Evolutionary conservation across 2,113 vertebrate genomes (phyloP).

Genomic region (Limnothrissa miodon): DNA sequence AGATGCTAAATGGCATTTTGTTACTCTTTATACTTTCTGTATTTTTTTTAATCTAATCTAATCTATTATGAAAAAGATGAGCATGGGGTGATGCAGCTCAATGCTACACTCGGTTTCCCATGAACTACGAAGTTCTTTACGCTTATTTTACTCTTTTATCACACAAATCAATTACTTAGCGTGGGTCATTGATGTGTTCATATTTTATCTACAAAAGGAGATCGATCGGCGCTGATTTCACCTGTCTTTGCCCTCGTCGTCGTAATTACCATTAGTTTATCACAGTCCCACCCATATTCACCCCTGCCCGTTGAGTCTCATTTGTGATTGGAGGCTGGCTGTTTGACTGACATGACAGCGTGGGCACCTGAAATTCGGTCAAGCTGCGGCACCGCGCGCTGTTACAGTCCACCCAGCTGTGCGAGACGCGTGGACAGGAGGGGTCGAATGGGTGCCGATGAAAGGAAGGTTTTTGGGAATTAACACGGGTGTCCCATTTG

Average conservation of each 20-base stretch:
- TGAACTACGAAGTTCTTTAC: no score
- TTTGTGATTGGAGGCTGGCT: conserved; percentile 7
- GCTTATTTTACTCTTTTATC: no score
- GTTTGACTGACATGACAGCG: conserved; percentile 21
- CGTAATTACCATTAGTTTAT: neutral
- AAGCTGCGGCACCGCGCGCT: neutral
- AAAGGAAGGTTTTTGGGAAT: neutral
- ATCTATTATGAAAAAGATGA: no score
- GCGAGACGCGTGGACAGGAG: conserved; percentile 3
- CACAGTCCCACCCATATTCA: conserved; percentile 5
- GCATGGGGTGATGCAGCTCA: no score
- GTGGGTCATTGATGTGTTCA: no score
- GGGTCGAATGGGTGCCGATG: neutral
- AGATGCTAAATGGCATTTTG: no score
- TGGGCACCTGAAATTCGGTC: conserved; percentile 33
- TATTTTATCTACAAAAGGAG: no score
- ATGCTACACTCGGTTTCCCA: no score
- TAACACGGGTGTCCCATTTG: neutral
- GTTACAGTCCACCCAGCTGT: neutral
- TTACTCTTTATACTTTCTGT: no score
- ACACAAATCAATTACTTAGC: no score
- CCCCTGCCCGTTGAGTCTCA: neutral
- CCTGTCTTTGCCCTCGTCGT: neutral
- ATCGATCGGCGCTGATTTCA: neutral
- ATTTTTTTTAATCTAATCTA: no score